phyloP scores from a whole-genome alignment of 2,888 invertebrate species.

The Eupithecia pulchellata region DNA sequence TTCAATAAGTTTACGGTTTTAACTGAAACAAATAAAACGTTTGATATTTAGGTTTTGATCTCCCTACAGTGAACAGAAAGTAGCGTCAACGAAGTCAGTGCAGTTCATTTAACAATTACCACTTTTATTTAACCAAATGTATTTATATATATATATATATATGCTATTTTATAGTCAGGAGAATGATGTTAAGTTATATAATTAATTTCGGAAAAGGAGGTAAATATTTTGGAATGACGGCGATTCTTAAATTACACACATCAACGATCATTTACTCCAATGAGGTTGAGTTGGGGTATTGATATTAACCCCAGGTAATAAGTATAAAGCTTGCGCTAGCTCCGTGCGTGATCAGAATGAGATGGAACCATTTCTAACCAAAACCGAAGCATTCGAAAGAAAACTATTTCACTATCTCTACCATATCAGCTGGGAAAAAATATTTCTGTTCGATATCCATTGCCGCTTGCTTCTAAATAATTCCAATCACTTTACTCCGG shows the following conservation, averaged over 20 bases:
- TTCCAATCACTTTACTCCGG: conserved; percentile 62
- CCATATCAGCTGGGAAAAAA: background rate
- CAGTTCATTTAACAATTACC: background rate
- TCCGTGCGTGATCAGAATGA: background rate
- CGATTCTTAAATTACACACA: background rate
- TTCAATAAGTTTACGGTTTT: conserved; percentile 8
- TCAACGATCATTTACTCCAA: background rate
- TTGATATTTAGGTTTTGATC: background rate
- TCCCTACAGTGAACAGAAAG: background rate
- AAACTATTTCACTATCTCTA: background rate
- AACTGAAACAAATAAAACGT: conserved; percentile 16
- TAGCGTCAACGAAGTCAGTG: background rate
- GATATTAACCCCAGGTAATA: background rate
- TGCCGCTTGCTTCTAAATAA: conserved; percentile 61
- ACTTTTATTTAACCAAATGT: too few species aligned
- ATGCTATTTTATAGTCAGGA: too few species aligned
- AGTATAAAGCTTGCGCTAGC: background rate
- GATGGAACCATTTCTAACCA: background rate
- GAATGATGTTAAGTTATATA: background rate
- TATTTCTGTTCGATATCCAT: conserved; percentile 45
- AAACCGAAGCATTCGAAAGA: background rate
- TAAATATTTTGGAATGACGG: background rate
- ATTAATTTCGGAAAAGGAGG: background rate
- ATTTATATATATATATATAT: too few species aligned
- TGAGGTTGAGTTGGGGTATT: background rate